Base-by-base conservation (phyloP, 2,797 vertebrate species). In the Huso huso region DNA sequence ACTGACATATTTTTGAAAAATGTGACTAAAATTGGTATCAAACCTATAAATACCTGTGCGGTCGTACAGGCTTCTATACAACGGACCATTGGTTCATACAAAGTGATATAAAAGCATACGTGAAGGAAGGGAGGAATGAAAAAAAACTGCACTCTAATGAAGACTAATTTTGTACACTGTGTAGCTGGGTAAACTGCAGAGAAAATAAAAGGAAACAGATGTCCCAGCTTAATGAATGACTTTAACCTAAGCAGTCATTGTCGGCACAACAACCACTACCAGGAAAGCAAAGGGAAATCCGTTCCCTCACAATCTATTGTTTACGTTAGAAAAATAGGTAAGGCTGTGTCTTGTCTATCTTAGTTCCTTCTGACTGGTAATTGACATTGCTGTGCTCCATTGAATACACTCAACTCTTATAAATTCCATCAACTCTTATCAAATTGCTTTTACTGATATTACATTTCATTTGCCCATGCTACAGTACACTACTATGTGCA, bases 121-220 rank as follows among this genome's bases (percentile, higher is more conserved):
- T 59, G 15, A 64, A 70, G 62, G 18, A 73, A 65, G 63, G 69
- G 68, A 51, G 59, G 9, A 9, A 6, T 7, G 11, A 15, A 50
- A 49, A 48, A 15, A 76, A 48, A 74, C 13, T 0, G 0, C 49
- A 6, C 72, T 75, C 75, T 71, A 77, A 78, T 8, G 6, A 82
- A 75, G 71, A 73, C 71, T 51, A 71, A 63, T 60, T 63, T 65
- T 62, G 62, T 71, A 68, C 69, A 70, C 37, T 37, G 37, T 37
- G 37, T 72, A 60, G 64, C 18, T 9, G 68, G 69, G 58, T 64
- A 71, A 72, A 73, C 13, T 72, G 68, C 51, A 76, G 68, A 66
- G 52, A 74, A 80, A 81, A 75, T 70, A 76, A 83, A 83, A 84
- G 87, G 83, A 87, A 88, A 82, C 88, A 93, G 89, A 89, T 90